A percentile compares a stretch with the other conserved stretches of the same genome.
phyloP scores from a whole-genome alignment of 2,888 invertebrate genomes.

The Apoda limacodes region DNA sequence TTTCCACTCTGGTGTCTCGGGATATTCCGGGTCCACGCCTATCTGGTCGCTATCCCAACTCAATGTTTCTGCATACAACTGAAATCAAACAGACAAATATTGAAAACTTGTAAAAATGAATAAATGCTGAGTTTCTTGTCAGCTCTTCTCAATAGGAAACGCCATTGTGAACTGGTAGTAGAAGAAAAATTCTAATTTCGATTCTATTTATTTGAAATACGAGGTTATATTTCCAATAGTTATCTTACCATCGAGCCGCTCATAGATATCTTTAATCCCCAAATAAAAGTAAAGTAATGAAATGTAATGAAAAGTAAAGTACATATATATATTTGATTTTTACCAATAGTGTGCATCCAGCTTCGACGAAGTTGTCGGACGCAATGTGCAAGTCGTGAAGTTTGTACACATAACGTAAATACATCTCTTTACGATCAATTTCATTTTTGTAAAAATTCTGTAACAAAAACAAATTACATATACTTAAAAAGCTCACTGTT shows the following conservation, averaged over 20 bases:
- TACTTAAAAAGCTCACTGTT: neutral
- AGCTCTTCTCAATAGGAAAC: too few species aligned
- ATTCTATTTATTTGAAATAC: too few species aligned
- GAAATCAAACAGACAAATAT: slow-evolving; percentile 14
- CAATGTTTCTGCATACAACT: slow-evolving; percentile 91
- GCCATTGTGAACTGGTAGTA: too few species aligned
- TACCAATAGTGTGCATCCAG: slow-evolving; percentile 90
- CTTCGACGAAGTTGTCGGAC: slow-evolving; percentile 94
- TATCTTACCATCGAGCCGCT: too few species aligned
- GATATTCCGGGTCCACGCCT: slow-evolving; percentile 76
- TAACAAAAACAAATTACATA: slow-evolving; percentile 15
- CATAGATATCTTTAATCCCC: too few species aligned
- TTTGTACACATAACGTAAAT: slow-evolving; percentile 94
- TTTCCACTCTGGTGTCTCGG: slow-evolving; percentile 87
- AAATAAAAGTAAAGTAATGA: too few species aligned
- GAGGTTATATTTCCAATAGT: too few species aligned
- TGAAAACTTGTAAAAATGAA: neutral
- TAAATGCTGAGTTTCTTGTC: too few species aligned
- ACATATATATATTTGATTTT: too few species aligned
- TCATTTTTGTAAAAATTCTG: slow-evolving; percentile 97
- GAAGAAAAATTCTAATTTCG: too few species aligned
- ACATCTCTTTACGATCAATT: slow-evolving; percentile 96
- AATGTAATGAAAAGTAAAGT: too few species aligned
- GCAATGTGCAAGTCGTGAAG: slow-evolving; percentile 91
- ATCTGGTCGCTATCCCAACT: slow-evolving; percentile 81